Evolutionary conservation across 2,113 vertebrate genomes (phyloP).

Genomic region (Cervus canadensis): DNA sequence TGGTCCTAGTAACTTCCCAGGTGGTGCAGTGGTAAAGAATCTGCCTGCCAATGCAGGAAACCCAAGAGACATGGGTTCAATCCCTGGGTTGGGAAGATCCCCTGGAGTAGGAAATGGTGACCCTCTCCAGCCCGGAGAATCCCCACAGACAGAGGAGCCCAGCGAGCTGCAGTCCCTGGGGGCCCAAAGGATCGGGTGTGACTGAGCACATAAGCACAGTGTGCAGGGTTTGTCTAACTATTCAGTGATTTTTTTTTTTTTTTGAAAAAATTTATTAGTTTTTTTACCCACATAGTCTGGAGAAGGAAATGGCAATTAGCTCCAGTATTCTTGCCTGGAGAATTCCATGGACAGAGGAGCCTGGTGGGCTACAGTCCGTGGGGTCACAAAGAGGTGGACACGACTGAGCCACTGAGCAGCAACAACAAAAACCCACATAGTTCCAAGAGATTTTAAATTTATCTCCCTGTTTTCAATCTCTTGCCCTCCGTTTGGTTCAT

Average conservation of each 20-base stretch:
- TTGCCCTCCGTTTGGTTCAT: neutral
- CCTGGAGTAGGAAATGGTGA: neutral
- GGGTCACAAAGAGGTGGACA: neutral
- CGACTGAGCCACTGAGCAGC: neutral
- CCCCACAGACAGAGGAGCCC: neutral
- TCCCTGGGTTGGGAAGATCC: neutral
- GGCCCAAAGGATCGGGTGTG: accelerated
- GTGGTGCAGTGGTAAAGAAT: neutral
- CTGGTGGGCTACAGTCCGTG: neutral
- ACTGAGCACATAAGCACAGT: neutral
- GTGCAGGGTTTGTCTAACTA: neutral
- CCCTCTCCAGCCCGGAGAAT: neutral
- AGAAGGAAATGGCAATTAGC: neutral
- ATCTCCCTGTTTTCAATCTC: neutral
- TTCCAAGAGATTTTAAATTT: neutral
- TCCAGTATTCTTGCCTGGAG: neutral
- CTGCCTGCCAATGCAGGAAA: neutral
- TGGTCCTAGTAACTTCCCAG: neutral
- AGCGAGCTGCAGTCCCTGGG: accelerated
- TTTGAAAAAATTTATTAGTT: neutral
- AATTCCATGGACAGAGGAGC: neutral
- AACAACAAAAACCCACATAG: neutral
- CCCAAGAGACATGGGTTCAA: neutral
- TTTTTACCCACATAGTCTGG: neutral
- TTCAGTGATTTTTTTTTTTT: neutral